Percentiles rank a stretch among this genome's conserved stretches.
Conservation (phyloP, 37 sponge, comb jelly and placozoan species). For the Ianthella basta region DNA sequence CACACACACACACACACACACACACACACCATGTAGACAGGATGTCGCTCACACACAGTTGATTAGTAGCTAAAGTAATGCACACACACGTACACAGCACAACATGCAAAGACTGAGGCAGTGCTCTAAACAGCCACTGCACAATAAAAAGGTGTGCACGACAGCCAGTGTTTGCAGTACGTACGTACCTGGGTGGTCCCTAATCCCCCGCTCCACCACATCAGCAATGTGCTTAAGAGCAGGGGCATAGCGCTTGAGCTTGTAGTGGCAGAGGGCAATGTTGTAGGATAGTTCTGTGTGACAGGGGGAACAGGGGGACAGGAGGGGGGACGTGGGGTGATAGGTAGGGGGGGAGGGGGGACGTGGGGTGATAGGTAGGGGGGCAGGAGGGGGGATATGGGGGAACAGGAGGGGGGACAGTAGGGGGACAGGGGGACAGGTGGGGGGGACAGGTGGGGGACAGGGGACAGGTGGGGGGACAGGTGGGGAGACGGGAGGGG, state of each 20-base stretch:
- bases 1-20: no score
- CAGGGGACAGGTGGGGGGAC: no score
- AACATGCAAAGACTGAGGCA: neutral
- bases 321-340: neutral
- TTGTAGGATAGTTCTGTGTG: slow-evolving; percentile 73
- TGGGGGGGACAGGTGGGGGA: no score
- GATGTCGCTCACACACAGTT: no score
- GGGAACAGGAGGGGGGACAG: no score
- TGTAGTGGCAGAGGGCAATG: slow-evolving; percentile 94
- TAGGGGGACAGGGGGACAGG: no score
- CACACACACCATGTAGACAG: no score
- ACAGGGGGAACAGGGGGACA: neutral
- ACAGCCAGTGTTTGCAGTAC: neutral
- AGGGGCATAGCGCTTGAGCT: slow-evolving; percentile 83
- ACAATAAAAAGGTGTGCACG: neutral
- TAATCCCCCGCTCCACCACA: slow-evolving; percentile 93
- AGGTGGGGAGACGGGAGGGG: no score
- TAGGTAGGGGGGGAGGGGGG: neutral
- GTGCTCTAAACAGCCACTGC: neutral
- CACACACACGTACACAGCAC: slow-evolving; percentile 7
- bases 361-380: neutral
- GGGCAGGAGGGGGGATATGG: neutral
- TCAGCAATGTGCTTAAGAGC: slow-evolving; percentile 95
- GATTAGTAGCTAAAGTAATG: neutral
- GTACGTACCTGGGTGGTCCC: slow-evolving; percentile 93